Evolutionary conservation across 2,113 vertebrate species (phyloP), one percentile per base, ranked within the genome.

Genomic region (Aviceda subcristata): DNA sequence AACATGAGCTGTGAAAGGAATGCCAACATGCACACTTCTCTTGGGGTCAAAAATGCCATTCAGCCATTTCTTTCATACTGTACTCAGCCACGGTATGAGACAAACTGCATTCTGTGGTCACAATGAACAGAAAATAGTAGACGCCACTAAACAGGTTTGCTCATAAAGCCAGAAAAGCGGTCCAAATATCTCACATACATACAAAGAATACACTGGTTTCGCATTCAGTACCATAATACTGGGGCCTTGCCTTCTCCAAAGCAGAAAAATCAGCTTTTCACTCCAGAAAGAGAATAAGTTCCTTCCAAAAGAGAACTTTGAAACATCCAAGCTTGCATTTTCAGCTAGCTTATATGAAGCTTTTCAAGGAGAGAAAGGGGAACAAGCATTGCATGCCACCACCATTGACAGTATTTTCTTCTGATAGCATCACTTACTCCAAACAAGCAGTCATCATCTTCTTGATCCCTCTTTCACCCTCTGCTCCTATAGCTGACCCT

Each of bases 1-100:
- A 78, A 46, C 27, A 16, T 4, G 26, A 74, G 21, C 45, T 60
- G 41, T 48, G 59, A 81, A 71, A 62, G 34, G 36, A 7, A 62
- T 29, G 23, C 43, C 30, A 82, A 55, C 0, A 0, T 3, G 8
- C 15, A 60, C 6, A 2, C 15, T 55, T 46, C 22, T 82, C 50
- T 34, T 34, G 8, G 26, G 34, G 55, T 36, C 1, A 4, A 78
- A 64, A 82, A 51, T 3, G 5, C 9, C 67, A 59, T 46, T 90
- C 55, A 51, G 36, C 32, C 17, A 32, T 38, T 64, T 73, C 59
- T 69, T 36, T 38, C 30, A 22, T 15, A 9, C n/a, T 20, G 56
- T 53, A 41, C 19, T 84, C 2, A 1, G 63, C 22, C 2, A 0
- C 13, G 18, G 6, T 17, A 15, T 1, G 12, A 77, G 22, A 60